Conservation (phyloP, 2,797 vertebrate genomes). For the Muscicapa striata region DNA sequence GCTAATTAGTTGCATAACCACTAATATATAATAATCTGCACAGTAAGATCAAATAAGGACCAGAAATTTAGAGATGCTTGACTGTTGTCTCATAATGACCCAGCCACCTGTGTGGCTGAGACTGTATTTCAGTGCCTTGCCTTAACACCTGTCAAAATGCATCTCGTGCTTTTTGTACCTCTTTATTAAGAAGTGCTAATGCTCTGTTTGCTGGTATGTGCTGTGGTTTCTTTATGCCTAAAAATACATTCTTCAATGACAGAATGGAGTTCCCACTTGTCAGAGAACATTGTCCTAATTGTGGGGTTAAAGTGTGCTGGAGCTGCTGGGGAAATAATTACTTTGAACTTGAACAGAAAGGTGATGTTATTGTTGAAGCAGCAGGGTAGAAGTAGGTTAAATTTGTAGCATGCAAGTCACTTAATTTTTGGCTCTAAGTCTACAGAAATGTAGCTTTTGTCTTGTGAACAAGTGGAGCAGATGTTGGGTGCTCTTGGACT, state of each 20-base stretch:
- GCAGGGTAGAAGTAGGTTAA: slow-evolving; percentile 24
- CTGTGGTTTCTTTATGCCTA: neutral
- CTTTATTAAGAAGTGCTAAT: neutral
- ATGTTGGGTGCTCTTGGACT: neutral
- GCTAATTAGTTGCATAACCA: neutral
- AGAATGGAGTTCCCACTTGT: neutral
- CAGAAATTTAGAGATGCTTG: neutral
- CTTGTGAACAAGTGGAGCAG: neutral
- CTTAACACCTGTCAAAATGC: neutral
- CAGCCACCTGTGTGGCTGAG: neutral
- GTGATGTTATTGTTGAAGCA: slow-evolving; percentile 6
- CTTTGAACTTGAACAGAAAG: neutral
- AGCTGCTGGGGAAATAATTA: neutral
- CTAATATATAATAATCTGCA: neutral
- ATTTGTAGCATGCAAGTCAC: neutral
- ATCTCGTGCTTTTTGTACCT: neutral
- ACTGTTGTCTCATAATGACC: neutral
- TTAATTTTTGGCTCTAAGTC: neutral
- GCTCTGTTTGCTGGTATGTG: neutral
- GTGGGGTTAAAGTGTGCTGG: neutral
- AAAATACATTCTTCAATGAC: neutral
- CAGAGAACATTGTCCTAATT: neutral
- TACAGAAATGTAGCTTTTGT: neutral
- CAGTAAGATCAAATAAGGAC: neutral
- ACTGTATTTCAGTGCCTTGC: neutral